Conservation (phyloP, 2,113 vertebrate species). For the Amphilophus citrinellus region DNA sequence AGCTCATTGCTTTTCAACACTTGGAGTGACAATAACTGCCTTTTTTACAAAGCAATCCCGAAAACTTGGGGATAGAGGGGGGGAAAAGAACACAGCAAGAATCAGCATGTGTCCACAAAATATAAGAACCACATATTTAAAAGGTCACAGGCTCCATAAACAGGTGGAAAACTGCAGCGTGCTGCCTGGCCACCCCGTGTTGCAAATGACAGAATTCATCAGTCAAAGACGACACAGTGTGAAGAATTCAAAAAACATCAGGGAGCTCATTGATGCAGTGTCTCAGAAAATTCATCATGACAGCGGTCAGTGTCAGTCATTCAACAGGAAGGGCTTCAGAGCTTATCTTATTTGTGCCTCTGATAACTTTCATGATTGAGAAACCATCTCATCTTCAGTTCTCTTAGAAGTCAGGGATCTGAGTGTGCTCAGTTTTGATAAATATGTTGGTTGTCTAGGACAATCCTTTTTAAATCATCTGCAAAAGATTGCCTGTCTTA, state of each 20-base stretch:
- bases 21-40: slow-evolving; percentile 4
- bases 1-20: slow-evolving; percentile 47
- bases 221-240: slow-evolving; percentile 1
- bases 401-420: too few species aligned
- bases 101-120: slow-evolving; percentile 17
- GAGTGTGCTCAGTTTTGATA: background rate
- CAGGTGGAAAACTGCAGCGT: slow-evolving; percentile 20
- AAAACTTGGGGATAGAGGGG: slow-evolving; percentile 4
- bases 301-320: background rate
- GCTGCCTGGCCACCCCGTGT: background rate
- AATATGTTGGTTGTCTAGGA: background rate
- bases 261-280: background rate
- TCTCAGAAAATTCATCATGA: background rate
- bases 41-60: slow-evolving; percentile 14
- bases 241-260: slow-evolving; percentile 3
- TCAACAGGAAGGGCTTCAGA: background rate
- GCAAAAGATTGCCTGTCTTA: background rate
- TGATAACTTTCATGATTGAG: background rate
- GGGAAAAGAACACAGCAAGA: slow-evolving; percentile 3
- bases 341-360: background rate
- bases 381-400: background rate
- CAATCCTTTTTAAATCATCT: background rate
- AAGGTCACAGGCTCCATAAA: slow-evolving; percentile 26
- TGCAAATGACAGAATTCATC: slow-evolving; percentile 31
- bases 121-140: slow-evolving; percentile 28